Evolutionary conservation across 2,113 vertebrate genomes (phyloP).

Genomic region (Emydocephalus ijimae): DNA sequence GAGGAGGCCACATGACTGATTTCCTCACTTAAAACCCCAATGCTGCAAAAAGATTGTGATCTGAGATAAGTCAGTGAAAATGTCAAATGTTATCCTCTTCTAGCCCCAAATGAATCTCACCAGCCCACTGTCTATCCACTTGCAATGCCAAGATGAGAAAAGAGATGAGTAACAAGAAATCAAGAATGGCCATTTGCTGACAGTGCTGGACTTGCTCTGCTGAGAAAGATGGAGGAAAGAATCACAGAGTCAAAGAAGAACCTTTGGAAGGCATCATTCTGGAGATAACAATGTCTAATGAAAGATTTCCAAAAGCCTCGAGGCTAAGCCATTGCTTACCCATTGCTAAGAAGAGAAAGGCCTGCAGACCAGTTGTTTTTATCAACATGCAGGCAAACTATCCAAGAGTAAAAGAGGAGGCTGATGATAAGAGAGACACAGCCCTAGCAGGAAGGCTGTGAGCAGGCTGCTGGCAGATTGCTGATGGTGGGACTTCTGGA

Average conservation of each 20-base stretch:
- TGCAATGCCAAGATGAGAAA: background rate
- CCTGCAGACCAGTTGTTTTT: constrained; percentile 1
- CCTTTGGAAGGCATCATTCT: background rate
- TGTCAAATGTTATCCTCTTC: background rate
- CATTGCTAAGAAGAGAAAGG: background rate
- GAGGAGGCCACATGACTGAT: too few relatives aligned
- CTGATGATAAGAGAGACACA: background rate
- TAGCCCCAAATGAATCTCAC: background rate
- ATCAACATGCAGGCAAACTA: background rate
- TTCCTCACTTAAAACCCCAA: background rate
- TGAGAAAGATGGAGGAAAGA: background rate
- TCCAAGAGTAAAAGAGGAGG: background rate
- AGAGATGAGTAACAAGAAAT: background rate
- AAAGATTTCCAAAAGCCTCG: background rate
- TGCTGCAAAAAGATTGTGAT: background rate
- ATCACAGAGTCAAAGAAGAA: too few relatives aligned
- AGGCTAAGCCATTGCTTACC: background rate
- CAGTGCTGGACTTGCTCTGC: background rate
- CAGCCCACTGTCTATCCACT: background rate
- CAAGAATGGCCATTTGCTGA: background rate
- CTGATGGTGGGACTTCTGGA: constrained; percentile 54
- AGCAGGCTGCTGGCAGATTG: constrained; percentile 50
- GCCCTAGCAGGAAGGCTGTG: constrained; percentile 3
- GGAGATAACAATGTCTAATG: background rate
- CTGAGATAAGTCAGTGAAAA: background rate